Evolutionary conservation across 2,113 vertebrate genomes (phyloP), one percentile per base, ranked within the genome.

Genomic region (Hemiprocne comata): DNA sequence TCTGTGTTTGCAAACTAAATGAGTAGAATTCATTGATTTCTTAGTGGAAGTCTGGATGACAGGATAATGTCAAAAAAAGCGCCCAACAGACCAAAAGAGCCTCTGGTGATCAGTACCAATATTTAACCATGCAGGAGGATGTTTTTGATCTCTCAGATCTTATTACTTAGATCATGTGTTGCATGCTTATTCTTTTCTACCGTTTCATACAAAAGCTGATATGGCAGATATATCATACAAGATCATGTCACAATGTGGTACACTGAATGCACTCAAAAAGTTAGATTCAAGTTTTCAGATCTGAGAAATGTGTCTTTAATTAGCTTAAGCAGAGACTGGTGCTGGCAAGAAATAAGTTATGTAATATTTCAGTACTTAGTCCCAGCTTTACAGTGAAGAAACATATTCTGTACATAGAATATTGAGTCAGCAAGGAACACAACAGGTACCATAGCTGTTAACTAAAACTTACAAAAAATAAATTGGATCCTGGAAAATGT

Each of bases 381-480:
- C 91, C 55, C 48, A 72, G 44, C 21, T 72, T 87, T 46, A 69
- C 0, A 0, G 11, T 67, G 50, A 65, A 62, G 36, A 11, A 55
- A 71, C 24, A 4, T 70, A 31, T 34, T 91, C 73, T 64, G 28
- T 78, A 57, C 10, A 20, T 29, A 77, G 57, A 62, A 11, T 44
- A 65, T 26, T 65, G 53, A 67, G 53, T 69, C 66, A 81, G 85
- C 26, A 88, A 89, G 61, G 53, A 86, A 72, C 44, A 55, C 76
- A 88, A 84, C 29, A 77, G 57, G 71, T 89, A 40, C 48, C 23
- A 40, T 53, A 80, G 44, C 38, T 84, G 26, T 75, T 88, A 48
- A 55, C 31, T 93, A 91, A 95, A 93, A 86, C 55, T 71, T 81
- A 34, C 7, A 53, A 80, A 83, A 93, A 92, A n/a, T 61, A 86